Evolutionary conservation across 1,140 invertebrate genomes (phyloP).

Genomic region (Cotesia typhae): DNA sequence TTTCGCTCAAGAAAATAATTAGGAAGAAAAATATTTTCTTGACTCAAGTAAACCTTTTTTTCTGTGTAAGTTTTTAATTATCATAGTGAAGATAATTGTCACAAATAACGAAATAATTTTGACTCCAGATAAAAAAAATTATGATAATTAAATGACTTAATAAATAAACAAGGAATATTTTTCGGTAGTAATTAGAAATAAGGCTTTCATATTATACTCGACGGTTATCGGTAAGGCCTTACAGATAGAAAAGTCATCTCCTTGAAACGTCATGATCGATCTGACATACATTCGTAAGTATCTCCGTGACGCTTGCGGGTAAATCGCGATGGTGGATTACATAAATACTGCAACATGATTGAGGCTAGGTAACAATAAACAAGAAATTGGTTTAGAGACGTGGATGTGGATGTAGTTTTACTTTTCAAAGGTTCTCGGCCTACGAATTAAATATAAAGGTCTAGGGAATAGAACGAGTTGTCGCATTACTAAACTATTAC

Average conservation of each 20-base stretch:
- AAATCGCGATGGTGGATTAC: slow-evolving; percentile 35
- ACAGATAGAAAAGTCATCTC: slow-evolving; percentile 42
- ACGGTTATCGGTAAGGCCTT: slow-evolving; percentile 20
- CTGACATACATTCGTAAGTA: slow-evolving; percentile 41
- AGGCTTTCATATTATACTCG: not conserved
- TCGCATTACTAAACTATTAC: slow-evolving; percentile 5
- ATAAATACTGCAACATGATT: slow-evolving; percentile 19
- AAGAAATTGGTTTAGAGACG: not conserved
- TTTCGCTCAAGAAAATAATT: too few relatives aligned
- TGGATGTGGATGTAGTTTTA: slow-evolving; percentile 5
- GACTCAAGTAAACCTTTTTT: too few relatives aligned
- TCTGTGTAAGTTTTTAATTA: not conserved
- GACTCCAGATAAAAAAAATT: too few relatives aligned
- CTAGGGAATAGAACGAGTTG: not conserved
- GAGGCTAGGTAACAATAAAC: not conserved
- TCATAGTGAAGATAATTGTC: not conserved
- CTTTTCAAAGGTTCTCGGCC: slow-evolving; percentile 7
- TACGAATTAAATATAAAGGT: not conserved
- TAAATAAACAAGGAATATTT: not conserved
- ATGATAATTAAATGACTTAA: not conserved
- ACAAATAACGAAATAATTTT: too few relatives aligned
- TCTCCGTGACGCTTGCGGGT: slow-evolving; percentile 32
- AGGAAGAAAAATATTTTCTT: too few relatives aligned
- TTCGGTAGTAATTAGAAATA: not conserved
- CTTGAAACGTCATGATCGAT: slow-evolving; percentile 44